Conservation (phyloP, 1,140 invertebrate species). For the Mylabris phalerata region DNA sequence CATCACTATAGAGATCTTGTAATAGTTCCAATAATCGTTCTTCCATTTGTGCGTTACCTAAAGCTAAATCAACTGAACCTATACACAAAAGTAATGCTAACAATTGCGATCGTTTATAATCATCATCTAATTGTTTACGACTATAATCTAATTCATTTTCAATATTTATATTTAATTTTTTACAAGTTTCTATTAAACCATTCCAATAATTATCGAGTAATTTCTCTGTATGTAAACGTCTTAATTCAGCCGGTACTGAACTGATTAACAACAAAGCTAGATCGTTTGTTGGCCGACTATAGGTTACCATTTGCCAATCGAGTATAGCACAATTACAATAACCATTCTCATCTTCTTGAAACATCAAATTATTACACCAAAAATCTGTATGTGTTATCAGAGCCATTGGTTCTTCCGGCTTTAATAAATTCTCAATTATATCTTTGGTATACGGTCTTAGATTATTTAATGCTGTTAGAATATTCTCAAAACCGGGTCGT, state of each 20-base stretch:
- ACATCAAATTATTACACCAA: conserved; percentile 75
- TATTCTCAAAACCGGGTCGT: conserved; percentile 50
- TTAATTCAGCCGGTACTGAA: conserved; percentile 62
- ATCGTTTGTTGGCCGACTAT: conserved; percentile 70
- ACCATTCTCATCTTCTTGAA: conserved; percentile 45
- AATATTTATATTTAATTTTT: conserved; percentile 52
- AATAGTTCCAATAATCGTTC: conserved; percentile 54
- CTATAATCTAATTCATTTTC: conserved; percentile 51
- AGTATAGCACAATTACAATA: conserved; percentile 55
- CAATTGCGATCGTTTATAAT: conserved; percentile 64
- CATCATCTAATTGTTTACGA: conserved; percentile 49
- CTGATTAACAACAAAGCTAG: conserved; percentile 70
- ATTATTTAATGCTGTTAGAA: conserved; percentile 48
- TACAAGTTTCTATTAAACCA: conserved; percentile 50
- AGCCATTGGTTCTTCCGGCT: conserved; percentile 59
- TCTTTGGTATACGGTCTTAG: conserved; percentile 54
- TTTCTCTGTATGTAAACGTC: conserved; percentile 52
- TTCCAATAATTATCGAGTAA: conserved; percentile 66
- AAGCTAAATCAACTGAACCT: conserved; percentile 68
- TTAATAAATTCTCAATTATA: conserved; percentile 56
- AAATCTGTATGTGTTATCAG: conserved; percentile 74
- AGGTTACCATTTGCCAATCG: conserved; percentile 80
- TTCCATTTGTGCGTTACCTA: conserved; percentile 62
- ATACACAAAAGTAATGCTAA: conserved; percentile 68
- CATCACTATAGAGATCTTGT: conserved; percentile 53